These are phyloP conservation scores for Phyllostomus discolor DNA, from an alignment of 2,113 vertebrate genomes.

Conservation along the genomic window DNA sequence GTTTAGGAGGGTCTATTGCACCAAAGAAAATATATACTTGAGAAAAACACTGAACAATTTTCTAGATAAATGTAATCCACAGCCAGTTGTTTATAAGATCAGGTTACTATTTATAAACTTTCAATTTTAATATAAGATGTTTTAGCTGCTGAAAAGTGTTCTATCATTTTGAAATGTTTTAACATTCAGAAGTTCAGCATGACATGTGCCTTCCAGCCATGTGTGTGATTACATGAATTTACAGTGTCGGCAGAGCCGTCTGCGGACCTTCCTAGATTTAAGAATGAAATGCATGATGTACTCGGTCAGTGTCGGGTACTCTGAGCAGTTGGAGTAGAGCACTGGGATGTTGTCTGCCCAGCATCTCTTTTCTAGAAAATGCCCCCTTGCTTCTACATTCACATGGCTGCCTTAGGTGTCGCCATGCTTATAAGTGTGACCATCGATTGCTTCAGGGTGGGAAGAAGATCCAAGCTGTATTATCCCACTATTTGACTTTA, in stretches of 20 bases:
- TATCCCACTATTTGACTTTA: background rate
- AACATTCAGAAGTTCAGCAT: background rate
- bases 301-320: background rate
- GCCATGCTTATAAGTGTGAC: background rate
- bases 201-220: background rate
- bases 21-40: constrained; percentile 37
- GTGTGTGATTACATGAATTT: background rate
- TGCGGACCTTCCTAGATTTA: background rate
- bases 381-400: background rate
- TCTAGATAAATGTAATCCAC: background rate
- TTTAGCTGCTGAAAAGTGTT: constrained; percentile 11
- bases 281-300: background rate
- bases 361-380: background rate
- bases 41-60: constrained; percentile 29
- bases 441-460: background rate
- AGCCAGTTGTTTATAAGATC: constrained; percentile 39
- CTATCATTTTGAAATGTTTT: constrained; percentile 26
- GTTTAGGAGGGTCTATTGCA: background rate
- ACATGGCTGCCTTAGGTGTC: background rate
- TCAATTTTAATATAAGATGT: constrained; percentile 29
- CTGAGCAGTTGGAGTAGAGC: background rate
- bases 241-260: background rate
- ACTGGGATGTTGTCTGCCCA: background rate
- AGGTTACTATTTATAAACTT: constrained; percentile 45
- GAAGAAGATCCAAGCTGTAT: background rate